Percentiles rank a stretch among this genome's conserved stretches.
Conservation (phyloP, 1,140 invertebrate species). For the Drosophila seguyi region DNA sequence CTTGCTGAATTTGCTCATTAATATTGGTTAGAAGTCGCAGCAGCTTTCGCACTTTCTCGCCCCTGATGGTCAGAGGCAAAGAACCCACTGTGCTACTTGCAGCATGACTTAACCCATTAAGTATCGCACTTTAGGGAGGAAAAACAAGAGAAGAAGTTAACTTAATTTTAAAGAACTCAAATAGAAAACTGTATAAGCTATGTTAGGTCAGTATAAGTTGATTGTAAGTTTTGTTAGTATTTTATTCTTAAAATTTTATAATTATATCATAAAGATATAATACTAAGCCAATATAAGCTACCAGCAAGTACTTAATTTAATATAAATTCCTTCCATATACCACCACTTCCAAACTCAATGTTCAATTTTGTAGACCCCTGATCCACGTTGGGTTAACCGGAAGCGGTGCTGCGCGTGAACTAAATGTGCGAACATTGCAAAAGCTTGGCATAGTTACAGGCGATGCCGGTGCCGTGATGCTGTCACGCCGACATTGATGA, state of each 20-base stretch:
- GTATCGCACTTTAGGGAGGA: neutral
- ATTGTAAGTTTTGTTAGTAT: no score
- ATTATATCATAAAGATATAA: neutral
- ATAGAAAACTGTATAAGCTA: neutral
- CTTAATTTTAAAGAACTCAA: no score
- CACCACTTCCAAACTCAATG: no score
- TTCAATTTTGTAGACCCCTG: no score
- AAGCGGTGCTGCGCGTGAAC: neutral
- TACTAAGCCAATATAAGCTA: neutral
- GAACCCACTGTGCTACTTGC: conserved; percentile 53
- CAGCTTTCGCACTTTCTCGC: conserved; percentile 8
- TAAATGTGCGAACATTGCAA: conserved; percentile 72
- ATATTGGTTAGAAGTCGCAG: conserved; percentile 68
- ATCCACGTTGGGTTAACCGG: conserved; percentile 7
- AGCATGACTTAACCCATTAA: conserved; percentile 41
- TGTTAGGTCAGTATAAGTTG: no score
- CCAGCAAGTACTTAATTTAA: no score
- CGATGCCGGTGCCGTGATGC: conserved; percentile 54
- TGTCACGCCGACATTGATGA: conserved; percentile 79
- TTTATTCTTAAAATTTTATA: no score
- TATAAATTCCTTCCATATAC: neutral
- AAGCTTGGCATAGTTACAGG: conserved; percentile 76
- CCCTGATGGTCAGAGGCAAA: conserved; percentile 60
- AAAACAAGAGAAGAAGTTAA: neutral
- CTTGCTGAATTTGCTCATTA: conserved; percentile 62